Evolutionary conservation across 1,140 invertebrate genomes (phyloP).

Genomic region (Drosophila trapezifrons): DNA sequence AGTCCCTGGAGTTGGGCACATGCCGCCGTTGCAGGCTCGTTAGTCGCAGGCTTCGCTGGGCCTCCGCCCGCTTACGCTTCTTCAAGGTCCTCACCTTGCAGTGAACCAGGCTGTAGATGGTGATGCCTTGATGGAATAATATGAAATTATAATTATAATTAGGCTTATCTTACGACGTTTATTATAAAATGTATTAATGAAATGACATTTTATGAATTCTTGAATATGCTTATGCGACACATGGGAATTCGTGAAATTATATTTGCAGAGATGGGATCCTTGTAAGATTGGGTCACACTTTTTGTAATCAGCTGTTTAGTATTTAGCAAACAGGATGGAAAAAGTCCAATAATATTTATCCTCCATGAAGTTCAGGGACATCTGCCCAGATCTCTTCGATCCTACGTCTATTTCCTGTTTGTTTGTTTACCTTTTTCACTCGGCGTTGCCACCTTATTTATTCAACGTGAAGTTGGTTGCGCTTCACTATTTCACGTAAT

Average conservation of each 20-base stretch:
- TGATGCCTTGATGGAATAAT: slow-evolving; percentile 28
- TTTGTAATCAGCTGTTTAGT: too few relatives aligned
- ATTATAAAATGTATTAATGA: not conserved
- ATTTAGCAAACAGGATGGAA: too few relatives aligned
- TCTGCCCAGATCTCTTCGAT: too few relatives aligned
- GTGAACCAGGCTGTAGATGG: slow-evolving; percentile 54
- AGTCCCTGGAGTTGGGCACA: slow-evolving; percentile 43
- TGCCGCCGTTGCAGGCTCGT: slow-evolving; percentile 33
- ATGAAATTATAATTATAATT: not conserved
- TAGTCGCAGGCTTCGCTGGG: slow-evolving; percentile 1
- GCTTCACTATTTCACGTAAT: not conserved
- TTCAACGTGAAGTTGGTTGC: not conserved
- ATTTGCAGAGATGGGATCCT: not conserved
- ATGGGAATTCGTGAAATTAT: not conserved
- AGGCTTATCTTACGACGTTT: not conserved
- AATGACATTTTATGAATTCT: not conserved
- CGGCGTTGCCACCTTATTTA: too few relatives aligned
- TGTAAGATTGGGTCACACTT: too few relatives aligned
- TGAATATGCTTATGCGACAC: too few relatives aligned
- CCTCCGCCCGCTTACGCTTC: not conserved
- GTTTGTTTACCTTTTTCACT: too few relatives aligned
- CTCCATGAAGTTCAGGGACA: too few relatives aligned
- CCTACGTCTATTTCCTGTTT: too few relatives aligned
- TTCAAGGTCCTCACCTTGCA: slow-evolving; percentile 17
- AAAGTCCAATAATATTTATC: too few relatives aligned